Evolutionary conservation across 2,888 invertebrate genomes (phyloP), one percentile per base, ranked within the genome.

Genomic region (Luperina nickerlii): DNA sequence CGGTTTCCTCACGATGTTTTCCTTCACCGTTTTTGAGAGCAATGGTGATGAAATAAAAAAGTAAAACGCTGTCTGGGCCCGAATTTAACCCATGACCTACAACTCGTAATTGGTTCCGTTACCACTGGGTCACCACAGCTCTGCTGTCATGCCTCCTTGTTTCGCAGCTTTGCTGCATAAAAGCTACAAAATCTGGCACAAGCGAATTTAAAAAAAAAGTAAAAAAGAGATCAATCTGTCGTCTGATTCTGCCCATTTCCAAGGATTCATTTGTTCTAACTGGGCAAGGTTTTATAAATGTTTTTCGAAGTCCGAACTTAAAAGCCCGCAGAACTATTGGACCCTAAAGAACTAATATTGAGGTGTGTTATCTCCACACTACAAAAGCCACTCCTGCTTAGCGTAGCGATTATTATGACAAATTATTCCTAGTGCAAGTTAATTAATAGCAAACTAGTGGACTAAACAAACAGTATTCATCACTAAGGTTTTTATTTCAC

Each of bases 271-370:
- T 65, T 27, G 51, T 60, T 76, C 32, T 68, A 76, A 57, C 42
- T 32, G 54, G 27, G 15, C 27, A 27, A 38, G n/a, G 69, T 68
- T 72, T 54, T 32, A 79, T 51, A 66, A 68, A 83, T 72, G 62
- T 60, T 74, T 71, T 57, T 45, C 32, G 27, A 60, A 72, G 6
- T 5, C 27, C 18, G n/a, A 68, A 42, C 65, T 24, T 60, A 27
- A 65, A 72, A 15, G 48, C 68, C 32, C 20, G 62, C n/a, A 42
- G 60, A 80, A 27, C 57, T 72, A 66, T 73, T 65, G 54, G 42
- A 62, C 72, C 69, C 48, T 73, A 20, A 32, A 70, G 20, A 80
- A 76, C 72, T 68, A 48, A 66, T 62, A 63, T 70, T 81, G 73
- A 65, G n/a, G 20, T 42, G 68, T 54, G 20, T 63, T 63, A 66